Base-by-base conservation (phyloP, 2,113 vertebrate genomes). In the Pelusios castaneus region DNA sequence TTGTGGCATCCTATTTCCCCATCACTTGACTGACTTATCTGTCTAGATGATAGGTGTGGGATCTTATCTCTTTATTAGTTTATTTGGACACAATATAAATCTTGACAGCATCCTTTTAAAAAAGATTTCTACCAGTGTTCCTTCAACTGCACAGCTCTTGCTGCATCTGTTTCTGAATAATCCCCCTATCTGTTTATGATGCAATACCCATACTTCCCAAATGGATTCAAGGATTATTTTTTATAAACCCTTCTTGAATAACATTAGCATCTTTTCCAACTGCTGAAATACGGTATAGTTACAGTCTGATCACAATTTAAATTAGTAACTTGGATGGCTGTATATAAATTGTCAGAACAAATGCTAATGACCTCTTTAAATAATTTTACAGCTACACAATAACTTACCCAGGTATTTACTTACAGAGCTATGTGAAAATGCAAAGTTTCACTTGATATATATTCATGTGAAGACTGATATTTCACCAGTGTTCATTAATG, bases 81-180 rank as follows among this genome's bases (percentile, higher is more conserved):
- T 88, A 49, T 92, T 93, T 94, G 77, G 84, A 92, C 55, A 60
- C 60, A 67, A 54, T 56, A 79, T 83, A 94, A 96, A 92, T 97
- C 95, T 97, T 92, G 97, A 94, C 90, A 55, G 87, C 92, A 83
- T 97, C 95, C 96, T 94, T 97, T 94, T 96, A 95, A 87, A 94
- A 96, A 95, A 95, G 90, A 93, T 97, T 97, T 95, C 81, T 89
- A 96, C 96, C 95, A 97, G 96, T 1, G 88, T 92, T 96, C 94
- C 16, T 92, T 95, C 95, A 97, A 95, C 80, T 93, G 94, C 83
- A 88, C 83, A 90, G 80, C 34, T 93, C 85, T 80, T 92, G 94
- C 93, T 91, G 49, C 43, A 70, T 87, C 58, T 97, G 82, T 96
- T 97, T 94, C 95, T 95, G 90, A 95, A 70, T 85, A 94, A 90